Conservation (phyloP, 2,888 invertebrate species). For the Apodemia duryi region DNA sequence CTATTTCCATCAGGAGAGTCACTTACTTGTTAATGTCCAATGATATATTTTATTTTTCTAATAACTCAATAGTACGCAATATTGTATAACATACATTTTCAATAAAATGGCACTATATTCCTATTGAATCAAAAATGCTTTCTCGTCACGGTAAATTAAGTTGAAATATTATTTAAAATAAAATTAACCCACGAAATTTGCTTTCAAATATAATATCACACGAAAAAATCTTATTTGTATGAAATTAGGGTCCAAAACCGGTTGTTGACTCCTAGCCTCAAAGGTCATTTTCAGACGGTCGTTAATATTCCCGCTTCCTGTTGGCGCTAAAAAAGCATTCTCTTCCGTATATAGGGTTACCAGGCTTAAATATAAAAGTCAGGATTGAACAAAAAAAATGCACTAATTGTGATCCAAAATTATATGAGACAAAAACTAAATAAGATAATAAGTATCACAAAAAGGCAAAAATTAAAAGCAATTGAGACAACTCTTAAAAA, state of each 20-base stretch:
- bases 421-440: too few relatives aligned
- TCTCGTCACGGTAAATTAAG: constrained; percentile 14
- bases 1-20: too few relatives aligned
- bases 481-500: too few relatives aligned
- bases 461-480: too few relatives aligned
- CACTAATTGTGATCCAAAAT: not conserved
- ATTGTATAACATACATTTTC: not conserved
- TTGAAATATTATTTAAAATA: constrained; percentile 14
- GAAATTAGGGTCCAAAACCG: not conserved
- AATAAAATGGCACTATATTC: not conserved
- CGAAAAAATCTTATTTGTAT: not conserved
- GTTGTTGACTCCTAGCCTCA: not conserved
- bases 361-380: not conserved
- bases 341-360: constrained; percentile 2
- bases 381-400: not conserved
- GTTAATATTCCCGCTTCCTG: constrained; percentile 9
- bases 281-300: constrained; percentile 1
- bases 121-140: constrained; percentile 1
- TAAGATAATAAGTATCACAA: too few relatives aligned
- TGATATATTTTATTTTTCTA: too few relatives aligned
- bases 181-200: not conserved
- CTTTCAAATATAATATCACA: not conserved
- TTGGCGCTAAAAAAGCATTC: constrained; percentile 11
- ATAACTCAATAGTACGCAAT: too few relatives aligned
- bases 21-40: too few relatives aligned